Evolutionary conservation across 2,113 vertebrate genomes (phyloP).

Genomic region (Casuarius casuarius): DNA sequence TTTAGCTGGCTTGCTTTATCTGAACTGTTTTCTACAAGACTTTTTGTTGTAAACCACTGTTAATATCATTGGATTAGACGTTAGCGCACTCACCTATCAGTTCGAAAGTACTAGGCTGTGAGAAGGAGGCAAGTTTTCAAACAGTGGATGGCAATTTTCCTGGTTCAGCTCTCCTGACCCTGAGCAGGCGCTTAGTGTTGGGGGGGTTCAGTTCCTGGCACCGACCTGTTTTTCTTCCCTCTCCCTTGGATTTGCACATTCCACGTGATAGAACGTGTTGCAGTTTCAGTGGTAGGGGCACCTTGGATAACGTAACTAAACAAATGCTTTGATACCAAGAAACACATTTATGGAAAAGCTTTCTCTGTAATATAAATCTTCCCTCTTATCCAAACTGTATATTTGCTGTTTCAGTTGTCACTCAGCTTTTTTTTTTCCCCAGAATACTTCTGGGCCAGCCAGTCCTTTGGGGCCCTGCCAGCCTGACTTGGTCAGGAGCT

Average conservation of each 20-base stretch:
- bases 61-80: neutral
- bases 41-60: conserved; percentile 23
- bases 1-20: conserved; percentile 17
- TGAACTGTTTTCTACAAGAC: neutral
- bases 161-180: neutral
- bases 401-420: neutral
- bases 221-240: neutral
- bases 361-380: neutral
- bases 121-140: neutral
- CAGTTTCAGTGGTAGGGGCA: neutral
- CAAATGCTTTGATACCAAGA: neutral
- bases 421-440: neutral
- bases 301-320: neutral
- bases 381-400: neutral
- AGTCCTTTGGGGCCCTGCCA: neutral
- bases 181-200: conserved; percentile 30
- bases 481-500: neutral
- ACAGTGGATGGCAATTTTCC: neutral
- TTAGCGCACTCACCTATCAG: neutral
- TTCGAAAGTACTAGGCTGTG: neutral
- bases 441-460: neutral
- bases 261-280: neutral
- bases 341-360: neutral
- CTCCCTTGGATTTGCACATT: neutral
- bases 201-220: neutral